phyloP scores from a whole-genome alignment of 2,113 vertebrate genomes.

The Syrrhaptes paradoxus region DNA sequence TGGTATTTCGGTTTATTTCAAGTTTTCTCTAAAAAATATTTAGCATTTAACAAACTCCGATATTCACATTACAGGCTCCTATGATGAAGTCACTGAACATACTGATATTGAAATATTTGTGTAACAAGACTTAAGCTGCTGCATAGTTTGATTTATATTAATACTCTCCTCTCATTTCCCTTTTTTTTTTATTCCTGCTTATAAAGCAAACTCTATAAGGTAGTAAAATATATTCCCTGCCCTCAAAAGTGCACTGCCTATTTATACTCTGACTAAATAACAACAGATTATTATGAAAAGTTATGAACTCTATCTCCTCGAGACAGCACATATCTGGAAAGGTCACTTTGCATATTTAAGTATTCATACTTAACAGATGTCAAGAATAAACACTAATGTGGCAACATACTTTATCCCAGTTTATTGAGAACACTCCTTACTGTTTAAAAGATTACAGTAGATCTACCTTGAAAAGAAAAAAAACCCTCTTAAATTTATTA shows the following conservation, averaged over 20 bases:
- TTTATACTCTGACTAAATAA: not conserved
- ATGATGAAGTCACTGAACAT: not conserved
- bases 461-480: not conserved
- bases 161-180: not conserved
- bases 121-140: not conserved
- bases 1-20: not conserved
- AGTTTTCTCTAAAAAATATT: not conserved
- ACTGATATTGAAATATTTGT: not conserved
- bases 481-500: not conserved
- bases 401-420: not conserved
- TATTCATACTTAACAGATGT: not conserved
- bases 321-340: not conserved
- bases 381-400: not conserved
- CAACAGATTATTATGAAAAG: not conserved
- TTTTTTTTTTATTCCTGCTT: not conserved
- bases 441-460: not conserved
- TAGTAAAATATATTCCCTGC: not conserved
- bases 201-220: not conserved
- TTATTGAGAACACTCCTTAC: not conserved
- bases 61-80: not conserved
- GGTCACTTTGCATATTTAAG: not conserved
- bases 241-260: not conserved
- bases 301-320: not conserved
- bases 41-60: not conserved
- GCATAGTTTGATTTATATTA: not conserved